phyloP scores from a whole-genome alignment of 2,113 vertebrate genomes.

The Hystrix brachyura region DNA sequence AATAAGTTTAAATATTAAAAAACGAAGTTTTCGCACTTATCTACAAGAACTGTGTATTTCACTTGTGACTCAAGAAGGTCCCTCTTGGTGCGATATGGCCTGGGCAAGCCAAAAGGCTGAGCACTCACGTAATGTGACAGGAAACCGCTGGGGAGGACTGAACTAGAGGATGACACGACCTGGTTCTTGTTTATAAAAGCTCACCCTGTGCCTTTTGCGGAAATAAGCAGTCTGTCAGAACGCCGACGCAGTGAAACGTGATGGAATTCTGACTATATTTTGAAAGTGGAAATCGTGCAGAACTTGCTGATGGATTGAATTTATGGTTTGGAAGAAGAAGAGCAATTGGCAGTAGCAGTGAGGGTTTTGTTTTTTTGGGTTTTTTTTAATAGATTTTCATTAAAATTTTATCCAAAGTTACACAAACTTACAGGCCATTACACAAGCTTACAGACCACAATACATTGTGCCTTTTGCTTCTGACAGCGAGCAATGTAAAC shows the following conservation, averaged over 20 bases:
- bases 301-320: slow-evolving; percentile 33
- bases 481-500: too few species aligned
- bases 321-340: slow-evolving; percentile 16
- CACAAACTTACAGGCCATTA: too few species aligned
- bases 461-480: too few species aligned
- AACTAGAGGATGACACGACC: slow-evolving; percentile 20
- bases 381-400: too few species aligned
- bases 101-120: background rate
- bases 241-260: slow-evolving; percentile 23
- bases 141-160: background rate
- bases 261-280: slow-evolving; percentile 41
- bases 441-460: too few species aligned
- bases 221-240: slow-evolving; percentile 29
- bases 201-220: background rate
- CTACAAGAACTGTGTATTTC: background rate
- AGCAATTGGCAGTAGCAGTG: background rate
- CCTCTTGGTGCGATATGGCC: background rate
- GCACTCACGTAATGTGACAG: background rate
- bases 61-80: background rate
- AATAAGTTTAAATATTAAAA: background rate
- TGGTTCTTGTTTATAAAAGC: slow-evolving; percentile 39
- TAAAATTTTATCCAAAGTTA: too few species aligned
- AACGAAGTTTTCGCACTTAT: background rate
- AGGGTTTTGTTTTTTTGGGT: slow-evolving; percentile 42
- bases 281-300: background rate